phyloP scores from a whole-genome alignment of 2,113 vertebrate species.

The Sialia sialis region DNA sequence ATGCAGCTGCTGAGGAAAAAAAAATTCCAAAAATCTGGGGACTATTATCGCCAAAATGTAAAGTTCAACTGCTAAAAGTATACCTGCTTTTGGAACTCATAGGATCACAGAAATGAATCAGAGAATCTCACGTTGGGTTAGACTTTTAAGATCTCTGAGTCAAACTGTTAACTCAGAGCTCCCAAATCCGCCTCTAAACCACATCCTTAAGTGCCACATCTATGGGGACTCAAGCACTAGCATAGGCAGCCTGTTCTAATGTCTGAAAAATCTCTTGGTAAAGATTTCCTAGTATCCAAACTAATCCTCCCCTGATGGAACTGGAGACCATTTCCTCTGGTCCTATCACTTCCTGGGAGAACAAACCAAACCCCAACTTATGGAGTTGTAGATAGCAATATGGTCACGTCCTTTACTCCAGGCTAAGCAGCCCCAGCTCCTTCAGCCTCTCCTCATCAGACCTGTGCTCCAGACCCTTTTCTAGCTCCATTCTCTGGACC shows the following conservation, averaged over 20 bases:
- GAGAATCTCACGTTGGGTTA: not conserved
- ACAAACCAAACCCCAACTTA: not conserved
- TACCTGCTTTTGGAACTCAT: not conserved
- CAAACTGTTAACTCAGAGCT: not conserved
- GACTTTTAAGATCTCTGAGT: not conserved
- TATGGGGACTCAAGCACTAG: not conserved
- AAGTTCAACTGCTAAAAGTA: not conserved
- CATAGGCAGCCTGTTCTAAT: not conserved
- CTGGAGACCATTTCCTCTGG: not conserved
- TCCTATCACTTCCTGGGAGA: not conserved
- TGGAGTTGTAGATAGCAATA: not conserved
- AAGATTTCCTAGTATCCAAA: not conserved
- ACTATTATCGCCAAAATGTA: not conserved
- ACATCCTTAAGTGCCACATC: fast-evolving
- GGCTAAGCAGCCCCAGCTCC: not conserved
- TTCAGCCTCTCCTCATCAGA: not conserved
- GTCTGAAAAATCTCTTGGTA: fast-evolving
- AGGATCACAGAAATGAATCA: not conserved
- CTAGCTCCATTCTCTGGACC: not conserved
- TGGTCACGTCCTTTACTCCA: not conserved
- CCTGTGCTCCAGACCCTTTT: not conserved
- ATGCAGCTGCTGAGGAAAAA: not conserved
- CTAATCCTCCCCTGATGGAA: not conserved
- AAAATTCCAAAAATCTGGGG: not conserved
- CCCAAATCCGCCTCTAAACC: not conserved